Base-by-base conservation (phyloP, 2,113 vertebrate species). In the Ia io region DNA sequence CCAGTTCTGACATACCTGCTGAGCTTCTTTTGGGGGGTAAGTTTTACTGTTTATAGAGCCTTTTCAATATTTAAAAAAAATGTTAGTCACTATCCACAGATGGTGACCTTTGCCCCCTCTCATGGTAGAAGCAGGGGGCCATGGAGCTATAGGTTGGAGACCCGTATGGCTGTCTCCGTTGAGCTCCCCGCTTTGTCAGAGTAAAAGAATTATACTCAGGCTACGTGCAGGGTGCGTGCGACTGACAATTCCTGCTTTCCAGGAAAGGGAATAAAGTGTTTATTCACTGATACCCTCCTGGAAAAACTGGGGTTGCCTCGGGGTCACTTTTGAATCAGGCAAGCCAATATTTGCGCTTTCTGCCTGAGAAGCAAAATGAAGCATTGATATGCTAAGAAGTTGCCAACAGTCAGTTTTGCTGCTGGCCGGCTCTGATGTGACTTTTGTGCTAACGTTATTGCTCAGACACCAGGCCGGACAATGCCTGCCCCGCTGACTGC, bases 1-100 rank as follows among this genome's bases (percentile, higher is more conserved):
- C 32, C 53, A 83, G 59, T 53, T 78, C 42, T 56, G 30, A 69
- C 40, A 12, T 2, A 63, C n/a, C 18, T 17, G 2, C 4, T 11
- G 56, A 56, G 20, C 96, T 83, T 35, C 16, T 80, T 87, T 77
- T 89, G 67, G 8, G 12, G 22, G 37, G 18, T 53, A 97, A 97
- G 87, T 95, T 96, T 96, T 98, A 88, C 94, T 96, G 86, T 80
- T 77, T 96, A 94, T 94, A 95, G 94, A 97, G 95, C 91, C 95
- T 97, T 96, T 98, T 98, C 77, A 77, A 94, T 95, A 94, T 97
- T 96, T 97, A 95, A 96, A 95, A 96, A 97, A 97, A 97, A 73
- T 71, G 10, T 73, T 90, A 80, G 92, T 97, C 80, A 95, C 83
- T 96, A 82, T 97, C 94, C 82, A 82, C 90, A 78, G 86, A 93